A percentile compares a stretch with the other conserved stretches of the same genome.
Evolutionary conservation across 2,797 vertebrate genomes (phyloP).

Genomic region (Parauchenoglanis ngamensis): DNA sequence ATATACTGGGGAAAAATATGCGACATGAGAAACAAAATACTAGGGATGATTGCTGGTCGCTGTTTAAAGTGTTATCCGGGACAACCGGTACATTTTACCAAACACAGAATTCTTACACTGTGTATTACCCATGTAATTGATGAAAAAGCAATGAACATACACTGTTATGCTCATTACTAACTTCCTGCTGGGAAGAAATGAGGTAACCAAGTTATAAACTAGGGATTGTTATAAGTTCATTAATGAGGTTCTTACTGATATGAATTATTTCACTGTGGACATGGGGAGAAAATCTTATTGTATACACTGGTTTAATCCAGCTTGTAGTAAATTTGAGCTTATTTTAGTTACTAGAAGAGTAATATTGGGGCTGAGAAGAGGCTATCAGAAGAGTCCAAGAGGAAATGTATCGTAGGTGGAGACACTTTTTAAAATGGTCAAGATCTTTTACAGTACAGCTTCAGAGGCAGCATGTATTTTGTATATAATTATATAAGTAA

Average conservation of each 20-base stretch:
- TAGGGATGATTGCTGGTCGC: not conserved
- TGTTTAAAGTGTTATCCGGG: not conserved
- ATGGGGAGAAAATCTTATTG: not conserved
- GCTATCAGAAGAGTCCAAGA: not conserved
- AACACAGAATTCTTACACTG: slow-evolving; percentile 9
- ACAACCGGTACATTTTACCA: slow-evolving; percentile 6
- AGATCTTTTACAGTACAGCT: not conserved
- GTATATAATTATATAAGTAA: not conserved
- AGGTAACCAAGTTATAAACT: slow-evolving; percentile 27
- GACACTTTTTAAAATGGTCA: not conserved
- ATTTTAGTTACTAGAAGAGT: slow-evolving; percentile 9
- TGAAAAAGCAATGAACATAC: slow-evolving; percentile 6
- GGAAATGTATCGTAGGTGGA: not conserved
- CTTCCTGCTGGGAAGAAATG: not conserved
- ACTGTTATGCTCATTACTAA: slow-evolving; percentile 17
- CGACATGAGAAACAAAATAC: not conserved
- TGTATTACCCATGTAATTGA: slow-evolving; percentile 5
- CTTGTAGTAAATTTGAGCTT: slow-evolving; percentile 5
- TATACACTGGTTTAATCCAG: not conserved
- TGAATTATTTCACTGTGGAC: slow-evolving; percentile 14
- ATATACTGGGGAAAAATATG: not conserved
- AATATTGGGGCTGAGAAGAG: not conserved
- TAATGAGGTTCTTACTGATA: slow-evolving; percentile 27
- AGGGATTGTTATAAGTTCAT: slow-evolving; percentile 21
- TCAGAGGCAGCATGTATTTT: not conserved